Conservation (phyloP, 1,140 invertebrate species). For the Brachionus asplanchnoidis region DNA sequence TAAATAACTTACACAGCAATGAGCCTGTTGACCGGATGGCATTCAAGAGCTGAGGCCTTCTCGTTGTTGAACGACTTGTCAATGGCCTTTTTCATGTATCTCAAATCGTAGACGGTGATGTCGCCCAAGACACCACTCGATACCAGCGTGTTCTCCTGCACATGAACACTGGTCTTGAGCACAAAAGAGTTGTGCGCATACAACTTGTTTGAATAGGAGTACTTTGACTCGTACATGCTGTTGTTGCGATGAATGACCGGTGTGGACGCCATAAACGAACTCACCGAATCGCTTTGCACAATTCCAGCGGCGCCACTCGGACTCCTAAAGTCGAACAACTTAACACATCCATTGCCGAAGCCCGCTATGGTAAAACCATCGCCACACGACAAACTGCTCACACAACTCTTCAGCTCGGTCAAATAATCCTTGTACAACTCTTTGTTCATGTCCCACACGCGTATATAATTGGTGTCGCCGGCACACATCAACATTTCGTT, state of each 20-base stretch:
- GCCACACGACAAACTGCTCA: constrained; percentile 8
- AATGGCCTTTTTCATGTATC: not conserved
- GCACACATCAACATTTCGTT: constrained; percentile 29
- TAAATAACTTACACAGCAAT: not conserved
- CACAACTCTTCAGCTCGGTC: constrained; percentile 18
- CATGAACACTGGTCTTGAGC: not conserved
- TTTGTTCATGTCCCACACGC: constrained; percentile 21
- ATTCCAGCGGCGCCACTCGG: not conserved
- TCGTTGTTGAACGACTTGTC: constrained; percentile 33
- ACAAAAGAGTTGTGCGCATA: constrained; percentile 21
- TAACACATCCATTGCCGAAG: constrained; percentile 24
- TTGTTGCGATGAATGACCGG: not conserved
- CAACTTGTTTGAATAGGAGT: not conserved
- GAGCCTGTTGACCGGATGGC: not conserved
- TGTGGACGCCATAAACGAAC: not conserved
- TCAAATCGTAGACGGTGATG: constrained; percentile 22
- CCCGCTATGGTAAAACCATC: constrained; percentile 3
- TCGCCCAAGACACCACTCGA: not conserved
- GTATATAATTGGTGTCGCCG: constrained; percentile 1
- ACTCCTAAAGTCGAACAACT: constrained; percentile 26
- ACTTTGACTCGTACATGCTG: not conserved
- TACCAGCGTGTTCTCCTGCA: not conserved
- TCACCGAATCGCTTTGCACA: no score
- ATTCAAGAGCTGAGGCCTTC: not conserved
- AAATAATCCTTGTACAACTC: constrained; percentile 32